Base-by-base conservation (phyloP, 2,888 invertebrate species). In the Taenaris catops region DNA sequence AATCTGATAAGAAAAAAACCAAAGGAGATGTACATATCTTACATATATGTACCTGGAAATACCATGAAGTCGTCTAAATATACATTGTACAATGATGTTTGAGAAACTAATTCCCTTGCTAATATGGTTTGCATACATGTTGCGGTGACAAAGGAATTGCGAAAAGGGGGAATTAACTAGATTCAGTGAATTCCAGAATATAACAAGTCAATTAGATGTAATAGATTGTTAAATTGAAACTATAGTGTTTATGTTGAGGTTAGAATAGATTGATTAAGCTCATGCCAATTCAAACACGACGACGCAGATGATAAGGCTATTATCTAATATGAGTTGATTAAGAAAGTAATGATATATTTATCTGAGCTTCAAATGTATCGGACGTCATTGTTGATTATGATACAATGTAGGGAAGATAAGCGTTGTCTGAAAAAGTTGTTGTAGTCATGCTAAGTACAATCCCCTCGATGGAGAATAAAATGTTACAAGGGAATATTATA, bases 231-330 rank as follows among this genome's bases (percentile, higher is more conserved):
- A 8, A 19, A 28, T 19, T 12, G 12, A 19, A 7, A 10, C 12
- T 4, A 14, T 11, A 19, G 4, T 10, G 9, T 10, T n/a, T 5
- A 14, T 14, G 14, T 8, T 16, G 1, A 2, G 17, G 8, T 20
- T 20, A 34, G 34, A 26, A 21, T 8, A 27, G 20, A 26, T 12
- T 14, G 18, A 28, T 35, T 23, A 35, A 10, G 24, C 8, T 12
- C 28, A 35, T 35, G 35, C 27, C n/a, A 35, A 23, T 16, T 23
- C 27, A 26, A 21, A 34, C 8, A 6, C 21, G 11, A 24, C 24
- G 7, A 28, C 24, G 21, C 10, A 16, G 12, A 23, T 18, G 23
- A 36, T 29, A 11, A 19, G 14, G 8, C 18, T 3, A 31, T 23
- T 4, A 9, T 16, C 6, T 4, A 2, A 8, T 8, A 20, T 12